These are phyloP conservation scores for Drosophila falleni DNA, from an alignment of 2,888 invertebrate species.

Conservation along the genomic window DNA sequence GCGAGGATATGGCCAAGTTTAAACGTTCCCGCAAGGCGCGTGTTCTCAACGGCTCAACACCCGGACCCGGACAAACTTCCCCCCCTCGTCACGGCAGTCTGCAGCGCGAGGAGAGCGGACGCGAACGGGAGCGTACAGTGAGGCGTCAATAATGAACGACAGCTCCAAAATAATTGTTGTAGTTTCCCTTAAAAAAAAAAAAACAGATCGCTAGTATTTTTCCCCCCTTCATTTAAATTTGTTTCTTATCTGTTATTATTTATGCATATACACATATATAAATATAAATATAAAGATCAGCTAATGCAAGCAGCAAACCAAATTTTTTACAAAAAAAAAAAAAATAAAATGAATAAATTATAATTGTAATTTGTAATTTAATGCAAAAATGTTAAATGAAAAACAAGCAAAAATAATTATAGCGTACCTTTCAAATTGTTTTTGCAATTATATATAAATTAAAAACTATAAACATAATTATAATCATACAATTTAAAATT, in stretches of 20 bases:
- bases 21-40: conserved; percentile 91
- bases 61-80: conserved; percentile 86
- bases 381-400: conserved; percentile 3
- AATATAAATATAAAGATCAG: conserved; percentile 42
- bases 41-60: conserved; percentile 86
- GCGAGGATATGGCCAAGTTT: conserved; percentile 97
- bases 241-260: conserved; percentile 53
- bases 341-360: conserved; percentile 18
- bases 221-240: conserved; percentile 23
- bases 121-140: conserved; percentile 87
- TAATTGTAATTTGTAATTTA: conserved; percentile 57
- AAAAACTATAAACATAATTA: conserved; percentile 9
- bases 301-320: conserved; percentile 78
- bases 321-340: conserved; percentile 67
- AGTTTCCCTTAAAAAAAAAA: background rate
- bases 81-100: conserved; percentile 88
- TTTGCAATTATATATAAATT: conserved; percentile 21
- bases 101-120: conserved; percentile 88
- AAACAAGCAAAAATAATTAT: conserved; percentile 27
- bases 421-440: conserved; percentile 58
- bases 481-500: background rate
- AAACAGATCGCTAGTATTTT: conserved; percentile 40
- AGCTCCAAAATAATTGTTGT: background rate
- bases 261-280: conserved; percentile 32
- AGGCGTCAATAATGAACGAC: conserved; percentile 82